Evolutionary conservation across 2,113 vertebrate species (phyloP).

Genomic region (Channa maculata): DNA sequence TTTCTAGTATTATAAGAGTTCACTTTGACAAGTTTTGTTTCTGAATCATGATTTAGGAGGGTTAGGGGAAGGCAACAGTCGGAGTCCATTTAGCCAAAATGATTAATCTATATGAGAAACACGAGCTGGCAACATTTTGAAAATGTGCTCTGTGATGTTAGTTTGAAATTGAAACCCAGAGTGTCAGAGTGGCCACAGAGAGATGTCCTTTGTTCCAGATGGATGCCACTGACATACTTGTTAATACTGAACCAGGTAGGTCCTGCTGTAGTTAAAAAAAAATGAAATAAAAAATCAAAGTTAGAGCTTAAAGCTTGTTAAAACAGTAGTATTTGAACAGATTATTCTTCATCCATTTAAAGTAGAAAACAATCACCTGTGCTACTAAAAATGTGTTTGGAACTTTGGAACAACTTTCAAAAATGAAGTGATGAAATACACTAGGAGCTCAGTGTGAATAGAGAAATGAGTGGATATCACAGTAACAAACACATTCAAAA

Average conservation of each 20-base stretch:
- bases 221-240: constrained; percentile 4
- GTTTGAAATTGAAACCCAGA: constrained; percentile 51
- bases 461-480: too few species aligned
- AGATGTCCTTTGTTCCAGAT: constrained; percentile 33
- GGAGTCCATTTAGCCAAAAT: constrained; percentile 48
- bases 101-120: constrained; percentile 64
- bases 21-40: constrained; percentile 23
- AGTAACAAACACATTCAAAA: too few species aligned
- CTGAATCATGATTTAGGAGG: constrained; percentile 18
- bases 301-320: too few species aligned
- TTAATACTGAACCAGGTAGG: constrained; percentile 5
- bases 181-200: constrained; percentile 26
- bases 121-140: constrained; percentile 60
- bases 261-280: not conserved
- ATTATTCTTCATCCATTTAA: too few species aligned
- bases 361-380: too few species aligned
- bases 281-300: too few species aligned
- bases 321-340: too few species aligned
- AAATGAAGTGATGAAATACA: too few species aligned
- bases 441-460: too few species aligned
- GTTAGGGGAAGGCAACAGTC: constrained; percentile 20
- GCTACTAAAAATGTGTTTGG: too few species aligned
- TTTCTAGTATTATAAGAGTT: constrained; percentile 3
- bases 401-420: too few species aligned
- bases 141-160: constrained; percentile 60